phyloP scores from a whole-genome alignment of 1,140 invertebrate species.

The Octopus bimaculoides region DNA sequence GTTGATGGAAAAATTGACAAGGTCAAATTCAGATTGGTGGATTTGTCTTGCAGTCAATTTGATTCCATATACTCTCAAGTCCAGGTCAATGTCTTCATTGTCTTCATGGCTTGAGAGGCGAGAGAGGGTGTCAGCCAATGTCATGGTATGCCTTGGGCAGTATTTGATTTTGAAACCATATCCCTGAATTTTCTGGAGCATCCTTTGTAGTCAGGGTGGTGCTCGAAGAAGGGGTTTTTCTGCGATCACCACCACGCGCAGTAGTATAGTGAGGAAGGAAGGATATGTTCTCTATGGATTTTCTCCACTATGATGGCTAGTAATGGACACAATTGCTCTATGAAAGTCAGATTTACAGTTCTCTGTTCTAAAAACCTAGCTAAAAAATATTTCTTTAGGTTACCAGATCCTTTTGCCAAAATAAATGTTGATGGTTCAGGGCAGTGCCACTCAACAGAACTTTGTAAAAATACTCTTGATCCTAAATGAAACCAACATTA shows the following conservation, averaged over 20 bases:
- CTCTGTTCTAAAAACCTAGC: too few relatives aligned
- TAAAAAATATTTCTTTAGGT: conserved; percentile 49
- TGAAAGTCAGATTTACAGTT: too few relatives aligned
- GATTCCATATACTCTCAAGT: background rate
- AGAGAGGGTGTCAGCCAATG: background rate
- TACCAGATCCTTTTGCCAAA: conserved; percentile 96
- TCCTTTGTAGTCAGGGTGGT: background rate
- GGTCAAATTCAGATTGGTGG: background rate
- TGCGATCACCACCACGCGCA: too few relatives aligned
- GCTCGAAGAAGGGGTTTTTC: background rate
- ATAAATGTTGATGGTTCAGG: conserved; percentile 93
- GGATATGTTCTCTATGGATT: too few relatives aligned
- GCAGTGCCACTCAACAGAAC: conserved; percentile 91
- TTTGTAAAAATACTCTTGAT: conserved; percentile 90
- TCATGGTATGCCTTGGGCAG: background rate
- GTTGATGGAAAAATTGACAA: background rate
- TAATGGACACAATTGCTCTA: too few relatives aligned
- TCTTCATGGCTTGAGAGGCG: background rate
- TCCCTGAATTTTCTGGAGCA: background rate
- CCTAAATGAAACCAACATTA: conserved; percentile 99
- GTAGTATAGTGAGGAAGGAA: too few relatives aligned
- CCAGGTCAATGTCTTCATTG: background rate
- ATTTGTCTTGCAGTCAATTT: background rate
- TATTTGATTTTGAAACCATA: background rate
- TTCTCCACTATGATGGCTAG: too few relatives aligned